A percentile compares a stretch with the other conserved stretches of the same genome.
Evolutionary conservation across 2,888 invertebrate species (phyloP).

Genomic region (Eugnorisma glareosa): DNA sequence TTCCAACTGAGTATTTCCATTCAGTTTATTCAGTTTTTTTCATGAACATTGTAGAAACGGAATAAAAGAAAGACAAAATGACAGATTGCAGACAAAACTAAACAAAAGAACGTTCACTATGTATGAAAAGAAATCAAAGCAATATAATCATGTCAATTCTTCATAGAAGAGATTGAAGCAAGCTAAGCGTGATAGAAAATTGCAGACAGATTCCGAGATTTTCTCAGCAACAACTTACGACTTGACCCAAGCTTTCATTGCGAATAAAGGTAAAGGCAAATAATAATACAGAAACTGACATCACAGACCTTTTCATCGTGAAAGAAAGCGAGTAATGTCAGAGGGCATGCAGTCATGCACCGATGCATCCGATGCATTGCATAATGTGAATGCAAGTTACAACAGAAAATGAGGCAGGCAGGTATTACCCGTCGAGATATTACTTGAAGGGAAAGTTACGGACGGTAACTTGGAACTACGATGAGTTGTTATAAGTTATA

Average conservation of each 20-base stretch:
- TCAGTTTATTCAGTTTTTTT: too few relatives aligned
- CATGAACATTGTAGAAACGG: background rate
- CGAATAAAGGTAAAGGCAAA: background rate
- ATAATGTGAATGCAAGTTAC: slow-evolving; percentile 50
- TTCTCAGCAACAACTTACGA: background rate
- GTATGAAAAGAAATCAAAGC: background rate
- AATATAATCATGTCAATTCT: background rate
- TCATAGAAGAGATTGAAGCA: background rate
- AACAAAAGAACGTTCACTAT: background rate
- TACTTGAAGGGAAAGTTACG: slow-evolving; percentile 60
- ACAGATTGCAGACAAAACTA: background rate
- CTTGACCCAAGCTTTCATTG: background rate
- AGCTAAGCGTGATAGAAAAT: background rate
- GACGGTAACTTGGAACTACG: slow-evolving; percentile 27
- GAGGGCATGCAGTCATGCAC: slow-evolving; percentile 41
- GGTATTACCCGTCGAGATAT: slow-evolving; percentile 30
- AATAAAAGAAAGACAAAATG: background rate
- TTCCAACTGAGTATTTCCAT: background rate
- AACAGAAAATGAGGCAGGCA: slow-evolving; percentile 40
- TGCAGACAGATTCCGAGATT: background rate
- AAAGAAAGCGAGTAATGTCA: slow-evolving; percentile 51
- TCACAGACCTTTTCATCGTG: slow-evolving; percentile 25
- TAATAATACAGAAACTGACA: slow-evolving; percentile 26
- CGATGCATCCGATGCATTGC: slow-evolving; percentile 48
- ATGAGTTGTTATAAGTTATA: slow-evolving; percentile 13